phyloP scores from a whole-genome alignment of 2,888 invertebrate species.

The Tanypteryx hageni region DNA sequence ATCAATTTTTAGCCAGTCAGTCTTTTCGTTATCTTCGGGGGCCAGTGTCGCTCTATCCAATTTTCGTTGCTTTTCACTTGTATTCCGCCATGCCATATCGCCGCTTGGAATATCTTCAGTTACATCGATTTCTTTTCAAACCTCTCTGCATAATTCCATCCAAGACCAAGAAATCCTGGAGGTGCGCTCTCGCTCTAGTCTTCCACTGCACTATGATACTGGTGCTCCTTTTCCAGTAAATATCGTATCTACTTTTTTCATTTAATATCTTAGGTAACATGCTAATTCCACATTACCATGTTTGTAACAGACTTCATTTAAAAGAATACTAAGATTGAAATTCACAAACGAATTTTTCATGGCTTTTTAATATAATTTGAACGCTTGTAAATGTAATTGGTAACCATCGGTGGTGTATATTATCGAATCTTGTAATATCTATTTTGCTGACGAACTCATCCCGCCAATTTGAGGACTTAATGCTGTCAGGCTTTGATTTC shows the following conservation, averaged over 20 bases:
- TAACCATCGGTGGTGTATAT: no score
- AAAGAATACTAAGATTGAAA: not conserved
- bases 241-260: no score
- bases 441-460: no score
- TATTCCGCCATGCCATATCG: not conserved
- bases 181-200: not conserved
- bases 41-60: not conserved
- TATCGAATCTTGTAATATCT: no score
- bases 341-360: not conserved
- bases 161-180: not conserved
- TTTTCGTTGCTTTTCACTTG: not conserved
- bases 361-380: not conserved
- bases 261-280: no score
- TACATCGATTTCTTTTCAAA: not conserved
- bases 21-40: not conserved
- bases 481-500: no score
- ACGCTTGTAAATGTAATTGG: not conserved
- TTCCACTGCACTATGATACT: not conserved
- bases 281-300: no score
- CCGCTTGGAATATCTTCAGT: not conserved
- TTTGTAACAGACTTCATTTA: not conserved
- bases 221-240: not conserved
- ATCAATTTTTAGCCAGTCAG: not conserved
- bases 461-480: no score
- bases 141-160: not conserved